Evolutionary conservation across 2,113 vertebrate species (phyloP).

Genomic region (Hemiprocne comata): DNA sequence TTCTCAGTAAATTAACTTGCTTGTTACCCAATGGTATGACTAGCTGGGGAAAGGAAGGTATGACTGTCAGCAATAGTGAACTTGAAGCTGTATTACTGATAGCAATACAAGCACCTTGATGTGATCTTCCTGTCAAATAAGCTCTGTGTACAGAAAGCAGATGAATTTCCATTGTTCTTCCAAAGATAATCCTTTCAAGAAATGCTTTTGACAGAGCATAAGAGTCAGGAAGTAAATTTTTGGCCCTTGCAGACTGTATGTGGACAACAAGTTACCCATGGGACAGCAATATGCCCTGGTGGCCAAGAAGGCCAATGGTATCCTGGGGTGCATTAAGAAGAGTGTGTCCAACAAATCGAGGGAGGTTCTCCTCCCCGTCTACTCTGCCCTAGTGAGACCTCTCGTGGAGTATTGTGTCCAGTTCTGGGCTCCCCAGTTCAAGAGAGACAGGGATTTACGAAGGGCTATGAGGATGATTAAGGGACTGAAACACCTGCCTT

Average conservation of each 20-base stretch:
- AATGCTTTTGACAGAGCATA: background rate
- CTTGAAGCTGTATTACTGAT: background rate
- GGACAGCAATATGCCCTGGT: no score
- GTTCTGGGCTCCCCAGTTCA: no score
- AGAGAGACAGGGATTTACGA: no score
- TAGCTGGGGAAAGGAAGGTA: background rate
- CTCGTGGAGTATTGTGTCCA: no score
- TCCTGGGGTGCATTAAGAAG: no score
- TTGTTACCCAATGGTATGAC: background rate
- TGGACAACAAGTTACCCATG: no score
- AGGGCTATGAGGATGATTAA: no score
- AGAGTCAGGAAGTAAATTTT: background rate
- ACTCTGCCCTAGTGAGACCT: no score
- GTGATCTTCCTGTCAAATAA: background rate
- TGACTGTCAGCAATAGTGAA: background rate
- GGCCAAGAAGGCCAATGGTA: no score
- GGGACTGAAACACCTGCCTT: no score
- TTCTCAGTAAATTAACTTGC: background rate
- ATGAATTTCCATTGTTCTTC: background rate
- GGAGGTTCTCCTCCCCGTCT: no score
- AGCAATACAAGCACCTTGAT: background rate
- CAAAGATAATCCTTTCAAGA: background rate
- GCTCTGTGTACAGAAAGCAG: background rate
- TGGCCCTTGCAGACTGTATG: background rate
- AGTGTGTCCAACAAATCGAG: no score